Evolutionary conservation across 2,888 invertebrate species (phyloP).

Genomic region (Chelonus formosanus): DNA sequence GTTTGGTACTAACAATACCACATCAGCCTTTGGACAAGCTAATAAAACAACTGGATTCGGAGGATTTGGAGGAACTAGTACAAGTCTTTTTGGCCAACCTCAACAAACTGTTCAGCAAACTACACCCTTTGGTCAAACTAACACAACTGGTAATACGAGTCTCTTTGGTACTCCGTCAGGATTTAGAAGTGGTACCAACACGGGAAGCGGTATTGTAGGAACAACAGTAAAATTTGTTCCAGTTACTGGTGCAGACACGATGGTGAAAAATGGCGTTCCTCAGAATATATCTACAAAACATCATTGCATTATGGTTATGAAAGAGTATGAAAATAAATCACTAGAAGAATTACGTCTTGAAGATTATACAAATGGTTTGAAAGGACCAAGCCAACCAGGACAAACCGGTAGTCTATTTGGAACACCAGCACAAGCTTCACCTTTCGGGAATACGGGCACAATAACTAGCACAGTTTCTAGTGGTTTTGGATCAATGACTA

Average conservation of each 20-base stretch:
- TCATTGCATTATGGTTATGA: conserved; percentile 98
- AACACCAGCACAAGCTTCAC: conserved; percentile 58
- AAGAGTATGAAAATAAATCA: conserved; percentile 95
- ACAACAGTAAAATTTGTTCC: conserved; percentile 87
- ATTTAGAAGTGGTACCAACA: conserved; percentile 51
- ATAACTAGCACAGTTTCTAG: conserved; percentile 63
- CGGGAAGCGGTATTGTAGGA: conserved; percentile 69
- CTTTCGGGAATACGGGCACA: conserved; percentile 65
- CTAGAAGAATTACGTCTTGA: conserved; percentile 94
- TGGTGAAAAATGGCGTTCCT: conserved; percentile 86
- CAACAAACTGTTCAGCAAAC: conserved; percentile 61
- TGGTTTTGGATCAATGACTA: conserved; percentile 67
- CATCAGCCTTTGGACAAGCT: conserved; percentile 73
- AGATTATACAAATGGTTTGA: conserved; percentile 90
- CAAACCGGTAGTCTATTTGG: conserved; percentile 67
- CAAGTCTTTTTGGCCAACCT: conserved; percentile 73
- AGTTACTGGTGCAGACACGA: conserved; percentile 87
- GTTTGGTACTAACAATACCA: conserved; percentile 69
- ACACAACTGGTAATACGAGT: conserved; percentile 66
- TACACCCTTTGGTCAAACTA: conserved; percentile 66
- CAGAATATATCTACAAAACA: conserved; percentile 91
- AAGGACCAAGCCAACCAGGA: conserved; percentile 72
- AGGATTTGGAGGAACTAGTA: conserved; percentile 68
- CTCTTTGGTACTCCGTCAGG: conserved; percentile 63
- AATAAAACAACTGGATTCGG: conserved; percentile 71